Conservation (phyloP, 2,797 vertebrate genomes). For the Phrynocephalus forsythii region DNA sequence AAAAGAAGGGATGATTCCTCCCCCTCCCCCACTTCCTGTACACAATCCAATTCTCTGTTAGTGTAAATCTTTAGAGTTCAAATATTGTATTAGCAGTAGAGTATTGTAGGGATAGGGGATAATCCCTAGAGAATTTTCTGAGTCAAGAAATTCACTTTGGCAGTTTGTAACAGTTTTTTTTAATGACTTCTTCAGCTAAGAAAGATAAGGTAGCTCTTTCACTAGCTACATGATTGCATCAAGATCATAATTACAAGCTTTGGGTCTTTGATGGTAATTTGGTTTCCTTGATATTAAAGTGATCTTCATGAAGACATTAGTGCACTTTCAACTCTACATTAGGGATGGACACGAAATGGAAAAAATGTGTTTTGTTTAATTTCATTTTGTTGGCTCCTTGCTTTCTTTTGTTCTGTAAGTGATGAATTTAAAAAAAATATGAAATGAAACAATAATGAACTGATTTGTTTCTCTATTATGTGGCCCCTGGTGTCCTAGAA, state of each 20-base stretch:
- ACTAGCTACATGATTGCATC: conserved; percentile 4
- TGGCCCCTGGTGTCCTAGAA: no score
- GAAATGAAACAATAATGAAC: no score
- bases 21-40: not conserved
- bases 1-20: conserved; percentile 17
- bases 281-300: not conserved
- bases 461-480: no score
- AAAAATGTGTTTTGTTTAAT: no score
- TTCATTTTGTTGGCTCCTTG: no score
- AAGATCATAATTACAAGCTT: conserved; percentile 20
- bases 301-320: not conserved
- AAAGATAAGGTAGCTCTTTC: conserved; percentile 14
- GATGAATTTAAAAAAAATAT: no score
- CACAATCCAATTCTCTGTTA: conserved; percentile 49
- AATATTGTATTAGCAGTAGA: conserved; percentile 51
- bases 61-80: conserved; percentile 49
- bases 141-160: conserved; percentile 52
- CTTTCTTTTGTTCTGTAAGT: no score
- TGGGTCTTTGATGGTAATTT: not conserved
- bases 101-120: conserved; percentile 50
- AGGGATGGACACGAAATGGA: no score
- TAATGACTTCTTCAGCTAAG: not conserved
- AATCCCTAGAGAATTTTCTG: conserved; percentile 53
- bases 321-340: not conserved
- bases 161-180: conserved; percentile 44